Evolutionary conservation across 2,888 invertebrate genomes (phyloP).

Genomic region (Pseudeuparius sepicola): DNA sequence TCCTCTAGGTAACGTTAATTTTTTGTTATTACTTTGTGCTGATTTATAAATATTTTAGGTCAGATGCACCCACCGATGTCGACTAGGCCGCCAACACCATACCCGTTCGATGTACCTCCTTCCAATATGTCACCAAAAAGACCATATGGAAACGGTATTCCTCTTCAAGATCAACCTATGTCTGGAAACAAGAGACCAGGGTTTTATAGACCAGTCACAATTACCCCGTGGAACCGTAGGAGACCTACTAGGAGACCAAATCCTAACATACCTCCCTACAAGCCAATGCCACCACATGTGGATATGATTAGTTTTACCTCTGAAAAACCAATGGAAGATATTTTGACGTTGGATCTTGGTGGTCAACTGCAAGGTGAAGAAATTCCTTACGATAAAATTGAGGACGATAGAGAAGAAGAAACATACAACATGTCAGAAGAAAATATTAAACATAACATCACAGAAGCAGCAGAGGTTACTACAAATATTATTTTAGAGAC

Average conservation of each 20-base stretch:
- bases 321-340: slow-evolving; percentile 35
- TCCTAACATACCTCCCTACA: slow-evolving; percentile 54
- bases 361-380: slow-evolving; percentile 29
- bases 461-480: slow-evolving; percentile 27
- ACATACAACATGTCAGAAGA: slow-evolving; percentile 15
- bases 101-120: slow-evolving; percentile 65
- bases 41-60: slow-evolving; percentile 25
- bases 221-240: slow-evolving; percentile 52
- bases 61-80: slow-evolving; percentile 42
- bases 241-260: slow-evolving; percentile 39
- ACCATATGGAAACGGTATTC: slow-evolving; percentile 44
- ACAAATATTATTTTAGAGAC: slow-evolving; percentile 25
- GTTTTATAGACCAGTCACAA: slow-evolving; percentile 41
- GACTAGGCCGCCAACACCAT: slow-evolving; percentile 53
- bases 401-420: slow-evolving; percentile 26
- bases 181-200: slow-evolving; percentile 48
- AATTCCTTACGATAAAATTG: too few species aligned
- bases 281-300: slow-evolving; percentile 46
- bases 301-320: slow-evolving; percentile 34
- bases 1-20: slow-evolving; percentile 22
- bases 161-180: slow-evolving; percentile 59
- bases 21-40: too few species aligned
- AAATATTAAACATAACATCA: slow-evolving; percentile 19
- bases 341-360: slow-evolving; percentile 35
- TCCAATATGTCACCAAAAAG: slow-evolving; percentile 44